A percentile compares a stretch with the other conserved stretches of the same genome.
Conservation (phyloP, 2,113 vertebrate genomes). For the Ploceus nigricollis region DNA sequence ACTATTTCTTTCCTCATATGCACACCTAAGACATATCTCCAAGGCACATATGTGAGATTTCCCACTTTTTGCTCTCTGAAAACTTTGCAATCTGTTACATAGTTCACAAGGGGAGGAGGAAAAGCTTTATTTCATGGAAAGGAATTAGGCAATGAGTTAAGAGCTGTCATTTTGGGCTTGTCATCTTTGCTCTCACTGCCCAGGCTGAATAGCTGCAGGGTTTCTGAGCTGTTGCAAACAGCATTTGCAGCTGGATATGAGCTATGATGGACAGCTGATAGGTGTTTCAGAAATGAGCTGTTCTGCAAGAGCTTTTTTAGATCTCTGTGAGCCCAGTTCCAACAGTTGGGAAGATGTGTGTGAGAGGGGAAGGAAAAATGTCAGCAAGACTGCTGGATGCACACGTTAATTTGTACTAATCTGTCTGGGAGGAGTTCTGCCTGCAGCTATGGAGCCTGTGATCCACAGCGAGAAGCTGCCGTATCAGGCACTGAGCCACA, state of each 20-base stretch:
- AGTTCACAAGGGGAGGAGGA: neutral
- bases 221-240: neutral
- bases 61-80: neutral
- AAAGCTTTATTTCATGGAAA: neutral
- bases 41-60: neutral
- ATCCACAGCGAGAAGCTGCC: neutral
- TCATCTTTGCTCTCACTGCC: neutral
- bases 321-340: neutral
- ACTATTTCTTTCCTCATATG: neutral
- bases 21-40: neutral
- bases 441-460: neutral
- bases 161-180: neutral
- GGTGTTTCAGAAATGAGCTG: neutral
- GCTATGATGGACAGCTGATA: neutral
- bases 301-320: neutral
- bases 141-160: neutral
- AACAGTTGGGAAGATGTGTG: rapidly evolving
- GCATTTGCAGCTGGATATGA: neutral
- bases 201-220: neutral
- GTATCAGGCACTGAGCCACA: neutral
- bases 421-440: neutral
- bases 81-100: neutral
- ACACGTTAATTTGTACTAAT: neutral
- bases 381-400: neutral
- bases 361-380: neutral